Conservation (phyloP, 2,797 vertebrate species). For the Lophius americanus region DNA sequence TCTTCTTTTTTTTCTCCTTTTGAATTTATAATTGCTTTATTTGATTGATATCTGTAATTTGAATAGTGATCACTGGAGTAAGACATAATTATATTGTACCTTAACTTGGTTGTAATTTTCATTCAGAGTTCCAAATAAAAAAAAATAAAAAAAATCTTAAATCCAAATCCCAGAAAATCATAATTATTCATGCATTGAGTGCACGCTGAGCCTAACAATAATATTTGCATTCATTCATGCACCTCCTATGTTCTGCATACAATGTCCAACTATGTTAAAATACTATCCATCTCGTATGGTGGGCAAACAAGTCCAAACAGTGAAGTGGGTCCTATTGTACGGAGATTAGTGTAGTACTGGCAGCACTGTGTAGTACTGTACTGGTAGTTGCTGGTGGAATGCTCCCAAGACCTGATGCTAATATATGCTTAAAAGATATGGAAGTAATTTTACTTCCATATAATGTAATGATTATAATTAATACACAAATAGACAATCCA, state of each 20-base stretch:
- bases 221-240: background rate
- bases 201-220: background rate
- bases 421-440: too few species aligned
- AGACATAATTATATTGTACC: conserved; percentile 1
- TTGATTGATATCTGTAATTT: conserved; percentile 11
- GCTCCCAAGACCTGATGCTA: too few species aligned
- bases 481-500: too few species aligned
- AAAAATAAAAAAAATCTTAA: background rate
- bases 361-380: too few species aligned
- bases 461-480: too few species aligned
- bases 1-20: conserved; percentile 14
- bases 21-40: conserved; percentile 7
- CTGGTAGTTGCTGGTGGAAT: too few species aligned
- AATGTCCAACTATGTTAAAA: too few species aligned
- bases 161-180: background rate
- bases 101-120: background rate
- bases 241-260: background rate
- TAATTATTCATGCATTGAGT: background rate
- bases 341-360: too few species aligned
- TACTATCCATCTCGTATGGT: too few species aligned
- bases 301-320: too few species aligned
- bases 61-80: conserved; percentile 6
- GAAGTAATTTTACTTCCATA: too few species aligned
- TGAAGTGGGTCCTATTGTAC: too few species aligned
- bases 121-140: background rate